A percentile compares a stretch with the other conserved stretches of the same genome.
Conservation (phyloP, 2,113 vertebrate species). For the Lota lota region DNA sequence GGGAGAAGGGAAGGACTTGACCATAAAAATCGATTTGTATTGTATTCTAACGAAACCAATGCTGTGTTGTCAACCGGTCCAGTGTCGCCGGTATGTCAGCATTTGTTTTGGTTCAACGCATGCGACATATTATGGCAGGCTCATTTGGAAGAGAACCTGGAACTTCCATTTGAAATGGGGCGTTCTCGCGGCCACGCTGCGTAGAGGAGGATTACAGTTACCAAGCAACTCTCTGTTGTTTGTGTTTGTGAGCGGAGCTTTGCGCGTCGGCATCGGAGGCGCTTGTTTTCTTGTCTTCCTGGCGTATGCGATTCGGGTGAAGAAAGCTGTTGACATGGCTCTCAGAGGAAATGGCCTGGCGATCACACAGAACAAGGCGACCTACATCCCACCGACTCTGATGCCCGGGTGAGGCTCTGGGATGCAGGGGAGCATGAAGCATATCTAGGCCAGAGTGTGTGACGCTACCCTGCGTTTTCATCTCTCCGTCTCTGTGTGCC, state of each 20-base stretch:
- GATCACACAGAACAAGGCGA: slow-evolving; percentile 45
- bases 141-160: background rate
- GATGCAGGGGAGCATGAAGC: background rate
- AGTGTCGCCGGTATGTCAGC: too few species aligned
- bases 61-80: too few species aligned
- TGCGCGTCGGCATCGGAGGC: background rate
- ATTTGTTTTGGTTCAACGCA: too few species aligned
- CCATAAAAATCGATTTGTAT: too few species aligned
- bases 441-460: too few species aligned
- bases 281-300: background rate
- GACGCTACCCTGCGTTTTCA: too few species aligned
- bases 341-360: slow-evolving; percentile 52
- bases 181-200: background rate
- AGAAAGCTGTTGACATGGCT: slow-evolving; percentile 45
- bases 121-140: too few species aligned
- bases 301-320: too few species aligned
- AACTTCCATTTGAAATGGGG: too few species aligned
- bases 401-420: slow-evolving; percentile 62
- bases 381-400: slow-evolving; percentile 60
- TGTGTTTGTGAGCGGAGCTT: background rate
- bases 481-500: too few species aligned
- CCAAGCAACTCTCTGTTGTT: slow-evolving; percentile 51
- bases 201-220: slow-evolving; percentile 27
- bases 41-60: too few species aligned
- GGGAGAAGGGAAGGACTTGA: too few species aligned